These are phyloP conservation scores for Teleiodes luculella DNA, from an alignment of 2,888 invertebrate species.

Conservation along the genomic window DNA sequence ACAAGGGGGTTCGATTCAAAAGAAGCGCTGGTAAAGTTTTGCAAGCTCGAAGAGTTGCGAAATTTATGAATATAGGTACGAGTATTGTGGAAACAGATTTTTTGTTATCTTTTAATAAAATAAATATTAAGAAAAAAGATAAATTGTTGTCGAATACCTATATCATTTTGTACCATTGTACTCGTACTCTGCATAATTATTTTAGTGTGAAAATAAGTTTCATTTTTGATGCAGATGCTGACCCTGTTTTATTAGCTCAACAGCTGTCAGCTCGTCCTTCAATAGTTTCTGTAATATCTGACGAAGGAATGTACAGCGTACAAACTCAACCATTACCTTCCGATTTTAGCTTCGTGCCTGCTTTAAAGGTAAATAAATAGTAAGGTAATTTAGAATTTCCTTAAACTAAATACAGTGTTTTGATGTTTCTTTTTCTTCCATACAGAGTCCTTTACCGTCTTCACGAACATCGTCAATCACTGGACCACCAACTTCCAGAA, in stretches of 20 bases:
- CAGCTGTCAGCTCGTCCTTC: constrained; percentile 72
- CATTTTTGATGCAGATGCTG: constrained; percentile 47
- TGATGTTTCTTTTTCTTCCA: neutral
- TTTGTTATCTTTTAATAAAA: too few species aligned
- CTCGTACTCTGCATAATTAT: too few species aligned
- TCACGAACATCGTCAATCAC: constrained; percentile 66
- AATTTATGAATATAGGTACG: constrained; percentile 70
- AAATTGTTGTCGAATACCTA: too few species aligned
- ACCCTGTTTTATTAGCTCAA: constrained; percentile 68
- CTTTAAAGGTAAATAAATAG: constrained; percentile 46
- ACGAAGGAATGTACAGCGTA: constrained; percentile 62
- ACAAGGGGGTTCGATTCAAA: constrained; percentile 65
- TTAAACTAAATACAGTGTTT: neutral
- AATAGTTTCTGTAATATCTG: constrained; percentile 70
- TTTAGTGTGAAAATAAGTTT: too few species aligned
- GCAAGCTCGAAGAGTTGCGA: constrained; percentile 66
- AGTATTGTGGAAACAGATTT: too few species aligned
- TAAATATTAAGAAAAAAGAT: too few species aligned
- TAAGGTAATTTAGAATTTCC: neutral
- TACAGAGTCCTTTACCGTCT: constrained; percentile 59
- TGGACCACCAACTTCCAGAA: constrained; percentile 64
- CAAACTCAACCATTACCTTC: constrained; percentile 66
- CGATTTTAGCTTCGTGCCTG: constrained; percentile 70
- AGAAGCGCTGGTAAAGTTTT: constrained; percentile 68
- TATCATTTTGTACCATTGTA: too few species aligned